phyloP scores from a whole-genome alignment of 2,113 vertebrate genomes.

The Todiramphus chloris region DNA sequence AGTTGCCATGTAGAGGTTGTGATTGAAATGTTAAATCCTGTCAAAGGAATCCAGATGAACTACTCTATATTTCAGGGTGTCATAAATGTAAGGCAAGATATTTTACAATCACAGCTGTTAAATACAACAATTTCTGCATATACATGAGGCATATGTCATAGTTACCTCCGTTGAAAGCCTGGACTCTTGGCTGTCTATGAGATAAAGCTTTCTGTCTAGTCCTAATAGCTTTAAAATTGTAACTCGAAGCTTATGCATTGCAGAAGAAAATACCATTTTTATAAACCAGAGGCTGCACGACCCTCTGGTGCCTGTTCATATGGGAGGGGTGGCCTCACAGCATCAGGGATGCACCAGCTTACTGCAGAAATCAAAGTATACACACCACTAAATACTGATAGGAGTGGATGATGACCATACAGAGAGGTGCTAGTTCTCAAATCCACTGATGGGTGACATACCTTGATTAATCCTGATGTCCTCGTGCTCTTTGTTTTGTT shows the following conservation, averaged over 20 bases:
- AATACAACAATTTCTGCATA: neutral
- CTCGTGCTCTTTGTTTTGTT: neutral
- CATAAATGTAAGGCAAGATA: neutral
- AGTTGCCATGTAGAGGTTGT: neutral
- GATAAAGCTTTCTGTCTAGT: neutral
- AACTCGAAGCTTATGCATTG: neutral
- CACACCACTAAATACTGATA: neutral
- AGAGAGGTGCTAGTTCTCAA: neutral
- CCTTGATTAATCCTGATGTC: neutral
- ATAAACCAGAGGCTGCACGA: accelerated
- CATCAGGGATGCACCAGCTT: neutral
- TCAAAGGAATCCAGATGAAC: neutral
- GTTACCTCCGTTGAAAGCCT: neutral
- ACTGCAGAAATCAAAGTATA: neutral
- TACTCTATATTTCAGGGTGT: neutral
- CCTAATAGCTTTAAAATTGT: neutral
- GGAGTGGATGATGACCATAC: neutral
- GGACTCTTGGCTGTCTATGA: neutral
- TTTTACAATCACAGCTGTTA: neutral
- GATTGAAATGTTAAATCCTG: neutral
- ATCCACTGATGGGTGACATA: neutral
- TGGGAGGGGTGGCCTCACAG: neutral
- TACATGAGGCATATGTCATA: neutral
- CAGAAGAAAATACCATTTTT: neutral
- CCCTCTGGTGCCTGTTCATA: neutral